These are phyloP conservation scores for Ardeotis arabs DNA, from an alignment of 2,113 vertebrate genomes.

Conservation along the genomic window DNA sequence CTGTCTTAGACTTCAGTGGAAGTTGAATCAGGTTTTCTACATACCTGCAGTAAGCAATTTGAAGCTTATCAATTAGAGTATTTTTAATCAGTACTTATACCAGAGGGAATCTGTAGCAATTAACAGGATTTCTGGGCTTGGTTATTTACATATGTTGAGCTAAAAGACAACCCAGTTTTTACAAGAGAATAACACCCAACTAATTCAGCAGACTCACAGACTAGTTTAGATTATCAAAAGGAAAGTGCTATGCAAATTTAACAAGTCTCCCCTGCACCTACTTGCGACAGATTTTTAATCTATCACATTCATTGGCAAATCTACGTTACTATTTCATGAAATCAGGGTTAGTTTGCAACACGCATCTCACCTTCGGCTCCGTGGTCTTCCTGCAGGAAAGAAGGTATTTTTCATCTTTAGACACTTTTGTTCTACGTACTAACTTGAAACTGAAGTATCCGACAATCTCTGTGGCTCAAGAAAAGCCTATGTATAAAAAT, in stretches of 20 bases:
- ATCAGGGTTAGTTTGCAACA: background rate
- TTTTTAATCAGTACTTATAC: slow-evolving; percentile 20
- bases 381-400: background rate
- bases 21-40: slow-evolving; percentile 2
- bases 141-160: slow-evolving; percentile 47
- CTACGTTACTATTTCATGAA: background rate
- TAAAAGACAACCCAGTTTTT: slow-evolving; percentile 20
- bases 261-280: background rate
- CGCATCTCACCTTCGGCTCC: background rate
- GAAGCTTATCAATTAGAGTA: slow-evolving; percentile 43
- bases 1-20: slow-evolving; percentile 14
- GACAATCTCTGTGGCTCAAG: background rate
- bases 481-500: background rate
- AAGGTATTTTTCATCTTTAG: background rate
- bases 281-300: background rate
- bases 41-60: slow-evolving; percentile 43
- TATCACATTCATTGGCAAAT: background rate
- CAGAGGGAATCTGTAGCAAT: slow-evolving; percentile 12
- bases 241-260: background rate
- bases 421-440: background rate
- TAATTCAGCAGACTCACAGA: background rate
- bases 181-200: background rate
- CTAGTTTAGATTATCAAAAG: slow-evolving; percentile 15
- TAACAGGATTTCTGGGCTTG: slow-evolving; percentile 38
- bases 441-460: background rate